Conservation (phyloP, 2,797 vertebrate genomes). For the Pyrocephalus nanus region DNA sequence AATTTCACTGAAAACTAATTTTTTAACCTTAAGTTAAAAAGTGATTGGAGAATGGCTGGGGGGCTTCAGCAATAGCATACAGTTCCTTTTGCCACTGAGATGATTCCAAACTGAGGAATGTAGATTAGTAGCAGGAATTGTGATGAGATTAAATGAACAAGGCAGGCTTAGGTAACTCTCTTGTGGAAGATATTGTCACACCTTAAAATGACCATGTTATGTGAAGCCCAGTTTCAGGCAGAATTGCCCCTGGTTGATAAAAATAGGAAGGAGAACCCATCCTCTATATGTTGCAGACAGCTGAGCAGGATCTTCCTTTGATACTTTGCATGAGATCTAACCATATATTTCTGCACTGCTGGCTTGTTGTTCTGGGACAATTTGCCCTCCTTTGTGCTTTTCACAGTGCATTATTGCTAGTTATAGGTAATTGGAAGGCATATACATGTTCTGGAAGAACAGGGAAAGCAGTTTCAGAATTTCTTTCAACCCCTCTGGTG, state of each 20-base stretch:
- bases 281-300: background rate
- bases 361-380: background rate
- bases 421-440: background rate
- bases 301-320: background rate
- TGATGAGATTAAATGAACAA: background rate
- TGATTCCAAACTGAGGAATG: background rate
- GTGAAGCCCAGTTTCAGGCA: background rate
- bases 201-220: background rate
- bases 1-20: conserved; percentile 40
- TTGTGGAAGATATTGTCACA: background rate
- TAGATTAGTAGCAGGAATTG: background rate
- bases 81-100: background rate
- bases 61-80: background rate
- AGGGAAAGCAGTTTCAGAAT: background rate
- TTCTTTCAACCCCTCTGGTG: background rate
- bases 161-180: background rate
- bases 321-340: background rate
- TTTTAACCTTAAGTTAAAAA: conserved; percentile 50
- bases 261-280: background rate
- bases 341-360: background rate
- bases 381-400: background rate
- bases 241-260: background rate
- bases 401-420: background rate
- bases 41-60: background rate
- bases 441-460: background rate